A percentile compares a stretch with the other conserved stretches of the same genome.
These are phyloP conservation scores for Drosophila subquinaria DNA, from an alignment of 2,888 invertebrate species.

Conservation along the genomic window DNA sequence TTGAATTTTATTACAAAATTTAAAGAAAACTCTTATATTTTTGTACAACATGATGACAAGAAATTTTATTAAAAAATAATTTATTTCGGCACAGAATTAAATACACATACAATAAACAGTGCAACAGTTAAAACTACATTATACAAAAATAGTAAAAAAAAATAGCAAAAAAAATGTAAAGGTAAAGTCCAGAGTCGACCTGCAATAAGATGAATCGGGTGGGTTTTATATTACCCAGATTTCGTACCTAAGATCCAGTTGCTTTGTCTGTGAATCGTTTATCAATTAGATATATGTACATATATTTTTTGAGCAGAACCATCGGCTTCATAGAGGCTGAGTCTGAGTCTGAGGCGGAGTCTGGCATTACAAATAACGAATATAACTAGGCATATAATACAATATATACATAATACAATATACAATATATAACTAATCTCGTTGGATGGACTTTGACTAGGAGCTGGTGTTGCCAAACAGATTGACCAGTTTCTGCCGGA, in stretches of 20 bases:
- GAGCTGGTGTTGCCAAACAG: slow-evolving; percentile 64
- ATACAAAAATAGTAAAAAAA: too few relatives aligned
- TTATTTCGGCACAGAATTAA: too few relatives aligned
- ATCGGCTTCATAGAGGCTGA: slow-evolving; percentile 31
- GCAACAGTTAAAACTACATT: too few relatives aligned
- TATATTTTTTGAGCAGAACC: neutral
- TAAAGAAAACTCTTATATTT: too few relatives aligned
- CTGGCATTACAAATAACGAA: slow-evolving; percentile 1
- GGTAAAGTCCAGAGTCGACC: neutral
- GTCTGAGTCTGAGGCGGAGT: slow-evolving; percentile 13
- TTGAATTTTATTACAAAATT: too few relatives aligned
- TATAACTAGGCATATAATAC: slow-evolving; percentile 36
- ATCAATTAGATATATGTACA: neutral
- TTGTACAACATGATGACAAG: too few relatives aligned
- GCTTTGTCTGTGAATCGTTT: neutral
- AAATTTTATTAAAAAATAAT: too few relatives aligned
- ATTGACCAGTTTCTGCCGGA: slow-evolving; percentile 79
- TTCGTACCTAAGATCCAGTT: neutral
- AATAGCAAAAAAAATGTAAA: neutral
- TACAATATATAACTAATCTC: slow-evolving; percentile 27
- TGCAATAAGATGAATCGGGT: slow-evolving; percentile 1
- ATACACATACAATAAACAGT: too few relatives aligned
- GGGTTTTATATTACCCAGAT: neutral
- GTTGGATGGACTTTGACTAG: slow-evolving; percentile 7
- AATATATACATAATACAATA: slow-evolving; percentile 24